Percentiles rank a stretch among this genome's conserved stretches.
phyloP scores from a whole-genome alignment of 2,113 vertebrate genomes.

The Candoia aspera region DNA sequence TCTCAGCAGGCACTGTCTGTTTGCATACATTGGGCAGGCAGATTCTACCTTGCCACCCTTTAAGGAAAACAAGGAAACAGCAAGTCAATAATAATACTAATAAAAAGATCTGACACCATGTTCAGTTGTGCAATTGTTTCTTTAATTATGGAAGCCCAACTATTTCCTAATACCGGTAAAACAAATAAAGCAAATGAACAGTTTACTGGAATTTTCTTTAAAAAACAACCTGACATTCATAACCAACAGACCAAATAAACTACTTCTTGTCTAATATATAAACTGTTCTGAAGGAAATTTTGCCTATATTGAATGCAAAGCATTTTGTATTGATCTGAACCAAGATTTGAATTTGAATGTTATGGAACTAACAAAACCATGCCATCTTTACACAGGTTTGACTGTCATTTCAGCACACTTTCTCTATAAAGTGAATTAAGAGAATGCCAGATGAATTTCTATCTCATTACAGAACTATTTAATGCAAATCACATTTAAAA shows the following conservation, averaged over 20 bases:
- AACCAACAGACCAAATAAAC: constrained; percentile 3
- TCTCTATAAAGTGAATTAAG: background rate
- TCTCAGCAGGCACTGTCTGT: background rate
- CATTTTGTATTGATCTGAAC: constrained; percentile 14
- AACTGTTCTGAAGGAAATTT: background rate
- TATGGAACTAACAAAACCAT: constrained; percentile 38
- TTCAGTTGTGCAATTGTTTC: background rate
- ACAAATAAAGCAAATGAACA: background rate
- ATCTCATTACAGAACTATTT: background rate
- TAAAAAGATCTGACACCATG: background rate
- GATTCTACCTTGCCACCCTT: background rate
- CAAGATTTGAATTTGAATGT: constrained; percentile 37
- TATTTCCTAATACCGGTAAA: constrained; percentile 25
- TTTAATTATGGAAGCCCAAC: constrained; percentile 15
- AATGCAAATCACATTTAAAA: background rate
- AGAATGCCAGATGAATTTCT: background rate
- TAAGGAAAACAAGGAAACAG: background rate
- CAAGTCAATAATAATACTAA: too few relatives aligned
- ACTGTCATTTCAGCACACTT: constrained; percentile 2
- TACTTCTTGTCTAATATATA: constrained; percentile 13
- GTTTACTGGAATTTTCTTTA: constrained; percentile 9
- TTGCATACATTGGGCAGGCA: background rate
- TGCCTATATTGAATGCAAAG: constrained; percentile 2
- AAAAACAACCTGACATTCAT: constrained; percentile 6
- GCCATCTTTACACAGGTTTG: constrained; percentile 26